Conservation (phyloP, 2,113 vertebrate species). For the Caloenas nicobarica region DNA sequence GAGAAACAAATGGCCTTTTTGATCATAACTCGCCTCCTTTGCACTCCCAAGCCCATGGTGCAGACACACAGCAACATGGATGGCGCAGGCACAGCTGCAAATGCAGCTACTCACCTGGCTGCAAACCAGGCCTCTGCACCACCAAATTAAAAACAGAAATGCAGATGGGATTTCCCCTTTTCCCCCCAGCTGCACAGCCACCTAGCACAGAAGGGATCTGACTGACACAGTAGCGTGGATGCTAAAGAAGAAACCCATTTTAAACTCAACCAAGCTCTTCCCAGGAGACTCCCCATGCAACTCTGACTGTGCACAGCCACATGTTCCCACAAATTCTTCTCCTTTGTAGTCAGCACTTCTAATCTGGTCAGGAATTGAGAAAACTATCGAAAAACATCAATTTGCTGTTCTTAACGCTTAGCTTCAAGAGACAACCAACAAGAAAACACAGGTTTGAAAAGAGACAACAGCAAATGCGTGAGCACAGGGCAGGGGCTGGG, state of each 20-base stretch:
- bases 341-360: not conserved
- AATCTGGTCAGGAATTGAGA: not conserved
- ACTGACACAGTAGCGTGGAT: rapidly evolving
- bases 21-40: not conserved
- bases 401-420: not conserved
- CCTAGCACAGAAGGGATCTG: not conserved
- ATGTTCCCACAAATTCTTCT: not conserved
- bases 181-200: not conserved
- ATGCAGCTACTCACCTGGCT: not conserved
- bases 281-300: not conserved
- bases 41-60: not conserved
- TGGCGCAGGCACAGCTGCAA: rapidly evolving
- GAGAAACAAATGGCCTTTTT: slow-evolving; percentile 8
- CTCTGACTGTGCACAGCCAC: not conserved
- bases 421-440: not conserved
- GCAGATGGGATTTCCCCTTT: not conserved
- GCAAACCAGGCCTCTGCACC: not conserved
- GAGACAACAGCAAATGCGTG: not conserved
- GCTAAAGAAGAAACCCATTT: not conserved
- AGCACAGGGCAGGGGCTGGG: not conserved
- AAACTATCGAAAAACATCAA: not conserved
- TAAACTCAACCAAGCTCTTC: not conserved
- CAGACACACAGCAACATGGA: rapidly evolving
- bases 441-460: not conserved
- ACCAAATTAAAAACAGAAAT: slow-evolving; percentile 4